These are phyloP conservation scores for Chloebia gouldiae DNA, from an alignment of 2,113 vertebrate genomes.

Conservation along the genomic window DNA sequence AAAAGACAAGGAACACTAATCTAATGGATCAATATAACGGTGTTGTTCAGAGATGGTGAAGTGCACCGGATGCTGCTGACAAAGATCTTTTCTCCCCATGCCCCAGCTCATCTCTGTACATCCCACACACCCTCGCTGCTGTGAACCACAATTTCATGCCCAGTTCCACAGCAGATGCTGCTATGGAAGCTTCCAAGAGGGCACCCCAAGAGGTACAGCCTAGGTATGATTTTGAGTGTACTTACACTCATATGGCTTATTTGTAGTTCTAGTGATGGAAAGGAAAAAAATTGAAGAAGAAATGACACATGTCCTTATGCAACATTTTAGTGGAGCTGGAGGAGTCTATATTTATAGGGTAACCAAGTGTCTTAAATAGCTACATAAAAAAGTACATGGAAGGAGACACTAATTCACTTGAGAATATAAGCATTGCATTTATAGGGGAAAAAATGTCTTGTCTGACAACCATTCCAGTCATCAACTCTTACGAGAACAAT, in stretches of 20 bases:
- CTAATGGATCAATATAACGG: accelerated
- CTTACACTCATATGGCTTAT: background rate
- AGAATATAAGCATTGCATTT: background rate
- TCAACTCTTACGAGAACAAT: background rate
- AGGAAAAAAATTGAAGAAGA: background rate
- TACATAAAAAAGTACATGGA: background rate
- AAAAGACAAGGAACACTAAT: background rate
- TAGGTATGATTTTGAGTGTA: background rate
- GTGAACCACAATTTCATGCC: background rate
- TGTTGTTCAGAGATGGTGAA: background rate
- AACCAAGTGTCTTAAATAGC: conserved; percentile 24
- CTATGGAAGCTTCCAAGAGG: background rate
- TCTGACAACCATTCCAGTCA: background rate
- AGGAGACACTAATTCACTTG: background rate
- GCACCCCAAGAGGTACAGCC: background rate
- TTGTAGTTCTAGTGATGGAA: background rate
- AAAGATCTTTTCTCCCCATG: background rate
- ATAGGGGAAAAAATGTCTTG: background rate
- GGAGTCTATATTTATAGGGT: background rate
- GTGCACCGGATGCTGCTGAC: background rate
- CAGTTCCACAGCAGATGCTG: background rate
- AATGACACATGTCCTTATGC: background rate
- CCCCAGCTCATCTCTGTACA: background rate
- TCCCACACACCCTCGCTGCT: background rate
- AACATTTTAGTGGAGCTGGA: background rate